Conservation (phyloP, 2,888 invertebrate genomes). For the Drosophila multiciliata region DNA sequence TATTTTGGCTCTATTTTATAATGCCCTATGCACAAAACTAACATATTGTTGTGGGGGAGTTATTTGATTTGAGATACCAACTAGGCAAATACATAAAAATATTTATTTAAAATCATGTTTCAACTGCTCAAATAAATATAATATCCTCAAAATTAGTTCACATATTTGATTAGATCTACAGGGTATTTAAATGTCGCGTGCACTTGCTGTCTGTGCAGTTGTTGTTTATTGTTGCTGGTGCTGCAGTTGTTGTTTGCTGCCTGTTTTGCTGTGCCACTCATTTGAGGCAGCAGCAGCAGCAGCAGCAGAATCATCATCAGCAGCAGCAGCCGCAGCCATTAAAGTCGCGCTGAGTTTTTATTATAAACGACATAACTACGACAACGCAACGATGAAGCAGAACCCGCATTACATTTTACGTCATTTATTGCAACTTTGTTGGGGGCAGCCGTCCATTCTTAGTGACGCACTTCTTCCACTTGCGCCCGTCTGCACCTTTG, state of each 20-base stretch:
- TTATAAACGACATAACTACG: constrained; percentile 80
- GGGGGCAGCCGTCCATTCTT: constrained; percentile 26
- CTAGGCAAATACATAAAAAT: background rate
- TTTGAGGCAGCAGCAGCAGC: constrained; percentile 53
- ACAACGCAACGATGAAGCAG: constrained; percentile 32
- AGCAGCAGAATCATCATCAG: constrained; percentile 52
- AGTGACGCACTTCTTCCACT: constrained; percentile 43
- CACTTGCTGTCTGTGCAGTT: constrained; percentile 6
- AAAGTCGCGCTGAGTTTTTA: constrained; percentile 79
- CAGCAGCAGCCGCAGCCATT: constrained; percentile 67
- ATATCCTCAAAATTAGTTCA: rapidly evolving
- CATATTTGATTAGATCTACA: background rate
- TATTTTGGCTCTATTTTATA: constrained; percentile 39
- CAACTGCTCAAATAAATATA: background rate
- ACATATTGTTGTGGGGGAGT: background rate
- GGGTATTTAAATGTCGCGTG: constrained; percentile 24
- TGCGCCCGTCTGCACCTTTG: constrained; percentile 58
- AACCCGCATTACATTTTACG: constrained; percentile 72
- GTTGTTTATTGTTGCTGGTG: constrained; percentile 52
- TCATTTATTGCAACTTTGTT: constrained; percentile 82
- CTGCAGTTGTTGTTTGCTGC: constrained; percentile 40
- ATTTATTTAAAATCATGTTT: background rate
- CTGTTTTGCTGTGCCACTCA: constrained; percentile 56
- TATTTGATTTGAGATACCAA: background rate
- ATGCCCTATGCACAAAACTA: constrained; percentile 31